Evolutionary conservation across 2,888 invertebrate genomes (phyloP).

Genomic region (Stomorhina lunata): DNA sequence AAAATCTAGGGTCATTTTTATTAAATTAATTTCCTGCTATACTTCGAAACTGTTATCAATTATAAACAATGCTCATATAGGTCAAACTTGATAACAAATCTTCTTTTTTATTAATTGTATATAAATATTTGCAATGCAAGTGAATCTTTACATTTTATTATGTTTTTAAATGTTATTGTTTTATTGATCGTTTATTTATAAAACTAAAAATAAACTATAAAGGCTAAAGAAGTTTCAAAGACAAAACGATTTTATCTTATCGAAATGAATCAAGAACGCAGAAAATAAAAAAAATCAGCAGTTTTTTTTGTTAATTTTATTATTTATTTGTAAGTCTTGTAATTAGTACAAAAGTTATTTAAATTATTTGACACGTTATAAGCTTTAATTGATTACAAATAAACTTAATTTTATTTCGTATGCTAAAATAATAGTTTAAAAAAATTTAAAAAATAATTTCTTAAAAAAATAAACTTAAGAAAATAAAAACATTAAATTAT

Average conservation of each 20-base stretch:
- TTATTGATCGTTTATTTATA: too few relatives aligned
- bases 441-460: background rate
- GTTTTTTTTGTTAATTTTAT: background rate
- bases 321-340: slow-evolving; percentile 33
- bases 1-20: background rate
- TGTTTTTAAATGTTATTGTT: too few relatives aligned
- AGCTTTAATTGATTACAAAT: background rate
- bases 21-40: background rate
- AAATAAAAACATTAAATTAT: too few relatives aligned
- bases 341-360: slow-evolving; percentile 50
- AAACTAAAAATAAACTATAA: too few relatives aligned
- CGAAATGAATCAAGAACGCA: too few relatives aligned
- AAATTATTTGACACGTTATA: slow-evolving; percentile 48
- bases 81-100: background rate
- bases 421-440: background rate
- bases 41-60: background rate
- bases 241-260: too few relatives aligned
- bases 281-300: background rate
- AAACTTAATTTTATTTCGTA: background rate
- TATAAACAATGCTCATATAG: background rate
- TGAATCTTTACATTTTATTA: too few relatives aligned
- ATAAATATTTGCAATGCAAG: too few relatives aligned
- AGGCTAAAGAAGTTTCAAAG: too few relatives aligned
- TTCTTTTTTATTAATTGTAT: background rate
- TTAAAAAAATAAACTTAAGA: too few relatives aligned